Evolutionary conservation across 2,113 vertebrate species (phyloP).

Genomic region (Clinocottus analis): DNA sequence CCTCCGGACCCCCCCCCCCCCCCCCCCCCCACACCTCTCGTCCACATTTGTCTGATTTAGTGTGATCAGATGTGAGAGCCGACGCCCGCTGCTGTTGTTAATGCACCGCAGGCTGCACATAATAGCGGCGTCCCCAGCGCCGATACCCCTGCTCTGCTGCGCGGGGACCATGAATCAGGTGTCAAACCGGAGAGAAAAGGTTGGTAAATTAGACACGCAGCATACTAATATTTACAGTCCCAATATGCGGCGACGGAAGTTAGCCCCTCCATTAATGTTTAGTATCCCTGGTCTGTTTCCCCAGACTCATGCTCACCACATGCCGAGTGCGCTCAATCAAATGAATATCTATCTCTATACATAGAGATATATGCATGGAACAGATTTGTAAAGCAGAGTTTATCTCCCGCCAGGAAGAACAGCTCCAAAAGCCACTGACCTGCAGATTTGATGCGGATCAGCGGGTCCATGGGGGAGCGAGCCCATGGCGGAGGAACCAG

Average conservation of each 20-base stretch:
- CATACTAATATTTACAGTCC: constrained; percentile 93
- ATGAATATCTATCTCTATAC: constrained; percentile 52
- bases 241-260: constrained; percentile 91
- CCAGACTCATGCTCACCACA: neutral
- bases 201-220: constrained; percentile 93
- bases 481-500: constrained; percentile 87
- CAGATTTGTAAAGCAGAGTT: constrained; percentile 93
- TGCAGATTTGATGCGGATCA: constrained; percentile 94
- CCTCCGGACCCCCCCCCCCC: constrained; percentile 67
- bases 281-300: constrained; percentile 90
- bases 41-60: constrained; percentile 98
- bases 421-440: constrained; percentile 91
- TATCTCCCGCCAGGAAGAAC: constrained; percentile 90
- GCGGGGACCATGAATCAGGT: constrained; percentile 93
- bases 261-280: constrained; percentile 92
- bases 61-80: constrained; percentile 98
- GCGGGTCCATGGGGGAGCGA: constrained; percentile 87
- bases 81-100: constrained; percentile 92
- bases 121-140: constrained; percentile 84
- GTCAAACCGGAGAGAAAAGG: constrained; percentile 82
- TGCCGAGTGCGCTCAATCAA: constrained; percentile 79
- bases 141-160: constrained; percentile 74
- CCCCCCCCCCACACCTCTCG: constrained; percentile 89
- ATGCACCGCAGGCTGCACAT: constrained; percentile 89
- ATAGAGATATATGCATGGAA: constrained; percentile 66